These are phyloP conservation scores for Aplodontia rufa DNA, from an alignment of 2,113 vertebrate species.

Conservation along the genomic window DNA sequence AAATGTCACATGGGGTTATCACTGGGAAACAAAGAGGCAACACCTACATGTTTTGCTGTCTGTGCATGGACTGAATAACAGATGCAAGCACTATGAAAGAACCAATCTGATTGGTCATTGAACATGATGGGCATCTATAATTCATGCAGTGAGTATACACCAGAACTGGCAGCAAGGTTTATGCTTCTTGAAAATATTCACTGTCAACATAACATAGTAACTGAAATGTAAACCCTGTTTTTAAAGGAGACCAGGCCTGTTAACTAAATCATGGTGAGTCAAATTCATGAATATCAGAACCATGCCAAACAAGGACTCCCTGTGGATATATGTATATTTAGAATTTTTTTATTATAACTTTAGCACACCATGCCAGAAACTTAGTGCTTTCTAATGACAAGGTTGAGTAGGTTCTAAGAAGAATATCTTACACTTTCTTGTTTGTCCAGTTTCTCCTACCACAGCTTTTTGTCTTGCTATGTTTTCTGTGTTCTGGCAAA, in stretches of 20 bases:
- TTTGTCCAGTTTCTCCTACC: background rate
- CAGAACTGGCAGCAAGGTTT: background rate
- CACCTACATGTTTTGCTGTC: background rate
- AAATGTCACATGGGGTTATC: background rate
- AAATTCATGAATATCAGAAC: background rate
- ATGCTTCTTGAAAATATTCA: background rate
- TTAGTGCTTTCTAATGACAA: background rate
- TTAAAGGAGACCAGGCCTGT: background rate
- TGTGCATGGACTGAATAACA: background rate
- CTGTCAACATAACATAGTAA: background rate
- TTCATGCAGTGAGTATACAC: background rate
- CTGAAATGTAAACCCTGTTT: background rate
- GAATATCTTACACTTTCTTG: background rate
- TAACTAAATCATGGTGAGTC: background rate
- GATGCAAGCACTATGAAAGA: background rate
- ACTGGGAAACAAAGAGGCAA: background rate
- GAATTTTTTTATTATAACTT: background rate
- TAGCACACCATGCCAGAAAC: background rate
- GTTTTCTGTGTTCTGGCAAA: background rate
- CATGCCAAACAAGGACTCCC: background rate
- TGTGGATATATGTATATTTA: background rate
- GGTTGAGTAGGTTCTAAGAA: background rate
- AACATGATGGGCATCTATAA: background rate
- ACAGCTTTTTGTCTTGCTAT: background rate
- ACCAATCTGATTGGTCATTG: background rate